Evolutionary conservation across 2,797 vertebrate species (phyloP), one percentile per base, ranked within the genome.

Genomic region (Valencia hispanica): DNA sequence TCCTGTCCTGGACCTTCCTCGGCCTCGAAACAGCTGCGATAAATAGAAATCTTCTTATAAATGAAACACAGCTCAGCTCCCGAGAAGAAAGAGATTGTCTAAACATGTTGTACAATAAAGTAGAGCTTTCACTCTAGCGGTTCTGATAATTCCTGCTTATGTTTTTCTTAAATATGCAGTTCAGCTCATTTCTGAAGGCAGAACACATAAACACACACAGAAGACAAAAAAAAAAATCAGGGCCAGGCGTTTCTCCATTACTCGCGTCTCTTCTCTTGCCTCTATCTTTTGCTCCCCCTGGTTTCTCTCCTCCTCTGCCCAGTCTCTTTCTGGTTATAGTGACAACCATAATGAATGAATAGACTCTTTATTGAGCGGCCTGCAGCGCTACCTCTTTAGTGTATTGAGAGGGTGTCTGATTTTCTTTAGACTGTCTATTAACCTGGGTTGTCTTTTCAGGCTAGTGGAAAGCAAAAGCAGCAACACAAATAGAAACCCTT

Each of bases 71-170:
- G 80, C 76, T 82, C 74, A n/a, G 83, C 30, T 70, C 7, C 0
- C n/a, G 72, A 45, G 69, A 91, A 85, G 79, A 87, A 80, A 79
- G 87, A 74, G n/a, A 72, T 86, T 80, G 79, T 92, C 84, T 76
- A 89, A 92, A 92, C 89, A 91, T 39, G 55, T 4, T 12, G 63
- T 87, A 79, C 80, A 89, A 86, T 90, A 89, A 92, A 92, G 39
- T 65, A 75, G 73, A 91, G 88, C 86, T 91, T 92, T 41, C 86
- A 74, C 75, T 84, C 77, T 73, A n/a, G 47, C 22, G 72, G 72
- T 79, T 25, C 82, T 63, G 51, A 77, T 91, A 72, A 91, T 88
- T 84, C 81, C 81, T 2, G 34, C 77, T 80, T 5, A 1, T 91
- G 87, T 90, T 89, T 86, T 85, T 90, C 76, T 90, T 92, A 86